A percentile compares a stretch with the other conserved stretches of the same genome.
These are phyloP conservation scores for Cryptocephalus moraei DNA, from an alignment of 2,888 invertebrate species.

Conservation along the genomic window DNA sequence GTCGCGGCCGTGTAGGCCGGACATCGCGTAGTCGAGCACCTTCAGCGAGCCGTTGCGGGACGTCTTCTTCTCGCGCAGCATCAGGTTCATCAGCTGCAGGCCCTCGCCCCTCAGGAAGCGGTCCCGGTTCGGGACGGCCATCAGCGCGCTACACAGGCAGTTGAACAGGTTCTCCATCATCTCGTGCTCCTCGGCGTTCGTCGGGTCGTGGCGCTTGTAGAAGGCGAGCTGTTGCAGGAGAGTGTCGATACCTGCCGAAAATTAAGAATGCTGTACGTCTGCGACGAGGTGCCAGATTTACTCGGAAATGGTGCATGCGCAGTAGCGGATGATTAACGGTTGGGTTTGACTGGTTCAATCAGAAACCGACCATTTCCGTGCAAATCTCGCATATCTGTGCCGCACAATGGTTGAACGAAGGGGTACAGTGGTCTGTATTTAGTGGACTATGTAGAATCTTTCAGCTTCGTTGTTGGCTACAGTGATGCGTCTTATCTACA, in stretches of 20 bases:
- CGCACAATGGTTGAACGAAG: no score
- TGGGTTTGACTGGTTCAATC: no score
- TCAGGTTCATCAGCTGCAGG: constrained; percentile 96
- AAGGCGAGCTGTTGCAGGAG: constrained; percentile 88
- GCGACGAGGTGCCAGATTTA: no score
- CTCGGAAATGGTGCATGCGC: no score
- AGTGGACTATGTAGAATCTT: no score
- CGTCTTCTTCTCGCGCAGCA: constrained; percentile 95
- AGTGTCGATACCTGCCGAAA: constrained; percentile 61
- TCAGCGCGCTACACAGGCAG: constrained; percentile 85
- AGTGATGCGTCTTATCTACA: no score
- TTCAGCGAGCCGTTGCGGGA: constrained; percentile 93
- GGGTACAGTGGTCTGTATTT: no score
- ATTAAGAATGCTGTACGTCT: no score
- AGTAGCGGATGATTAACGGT: no score
- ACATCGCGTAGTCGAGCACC: constrained; percentile 95
- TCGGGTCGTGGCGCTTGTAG: constrained; percentile 91
- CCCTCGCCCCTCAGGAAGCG: constrained; percentile 94
- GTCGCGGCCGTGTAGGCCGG: constrained; percentile 85
- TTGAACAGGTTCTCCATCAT: constrained; percentile 99
- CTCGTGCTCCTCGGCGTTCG: constrained; percentile 86
- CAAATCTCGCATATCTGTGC: no score
- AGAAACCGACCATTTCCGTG: no score
- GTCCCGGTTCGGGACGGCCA: constrained; percentile 80
- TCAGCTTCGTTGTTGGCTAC: no score